Conservation (phyloP, 2,113 vertebrate genomes). For the Perca fluviatilis region DNA sequence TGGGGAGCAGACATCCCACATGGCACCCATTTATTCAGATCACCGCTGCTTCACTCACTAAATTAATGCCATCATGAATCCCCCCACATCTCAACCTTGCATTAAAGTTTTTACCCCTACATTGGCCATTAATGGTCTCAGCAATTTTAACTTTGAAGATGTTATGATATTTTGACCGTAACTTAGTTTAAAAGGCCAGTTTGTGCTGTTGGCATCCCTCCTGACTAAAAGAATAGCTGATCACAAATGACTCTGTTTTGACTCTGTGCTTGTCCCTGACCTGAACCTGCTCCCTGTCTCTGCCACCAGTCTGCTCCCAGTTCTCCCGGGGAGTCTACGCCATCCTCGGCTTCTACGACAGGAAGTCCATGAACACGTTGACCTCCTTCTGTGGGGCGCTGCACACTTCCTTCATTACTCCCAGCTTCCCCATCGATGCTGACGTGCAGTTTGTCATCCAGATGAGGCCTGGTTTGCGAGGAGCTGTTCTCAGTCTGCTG, state of each 20-base stretch:
- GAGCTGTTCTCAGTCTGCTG: slow-evolving; percentile 92
- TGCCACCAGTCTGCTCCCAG: slow-evolving; percentile 95
- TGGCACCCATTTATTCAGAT: slow-evolving; percentile 60
- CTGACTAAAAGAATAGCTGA: slow-evolving; percentile 5
- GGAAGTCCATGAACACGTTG: slow-evolving; percentile 98
- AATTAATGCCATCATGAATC: slow-evolving; percentile 44
- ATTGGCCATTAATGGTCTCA: not conserved
- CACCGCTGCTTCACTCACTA: slow-evolving; percentile 14
- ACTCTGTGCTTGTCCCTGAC: slow-evolving; percentile 30
- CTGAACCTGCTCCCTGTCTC: slow-evolving; percentile 63
- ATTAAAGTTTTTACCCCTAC: slow-evolving; percentile 7
- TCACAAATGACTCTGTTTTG: slow-evolving; percentile 16
- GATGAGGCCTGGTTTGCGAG: slow-evolving; percentile 94
- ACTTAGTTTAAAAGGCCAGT: not conserved
- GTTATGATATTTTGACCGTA: not conserved
- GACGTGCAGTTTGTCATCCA: slow-evolving; percentile 99
- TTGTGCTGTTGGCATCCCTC: not conserved
- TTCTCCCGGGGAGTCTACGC: slow-evolving; percentile 98
- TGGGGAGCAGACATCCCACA: slow-evolving; percentile 56
- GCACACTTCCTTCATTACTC: slow-evolving; percentile 97
- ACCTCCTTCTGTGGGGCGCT: slow-evolving; percentile 98
- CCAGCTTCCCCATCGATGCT: slow-evolving; percentile 95
- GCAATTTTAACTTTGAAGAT: not conserved
- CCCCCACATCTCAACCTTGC: slow-evolving; percentile 4
- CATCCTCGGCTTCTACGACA: slow-evolving; percentile 99